Base-by-base conservation (phyloP, 2,797 vertebrate genomes). In the Lutjanus argentimaculatus region DNA sequence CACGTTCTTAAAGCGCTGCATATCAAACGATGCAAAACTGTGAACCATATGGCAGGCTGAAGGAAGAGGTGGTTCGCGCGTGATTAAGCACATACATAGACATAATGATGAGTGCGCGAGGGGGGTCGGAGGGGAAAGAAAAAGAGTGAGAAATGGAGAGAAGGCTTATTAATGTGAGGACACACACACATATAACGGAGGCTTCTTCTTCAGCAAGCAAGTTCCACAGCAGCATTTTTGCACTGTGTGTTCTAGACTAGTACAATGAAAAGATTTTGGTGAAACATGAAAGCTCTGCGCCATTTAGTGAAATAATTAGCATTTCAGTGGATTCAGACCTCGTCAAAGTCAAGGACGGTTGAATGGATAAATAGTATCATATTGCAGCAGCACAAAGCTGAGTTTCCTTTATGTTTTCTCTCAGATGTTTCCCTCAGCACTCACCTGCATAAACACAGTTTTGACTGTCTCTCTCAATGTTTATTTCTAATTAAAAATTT, bases 331-430 rank as follows among this genome's bases (percentile, higher is more conserved):
- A 88, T 86, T 79, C 88, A 79, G 85, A 88, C 75, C 72, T 83
- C 49, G 83, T 88, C 87, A 88, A 88, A 91, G 89, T 91, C 89
- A 91, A 92, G 92, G 89, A 85, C 89, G 56, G 61, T 1, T 69
- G 81, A 71, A 71, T 85, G 86, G 83, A 89, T 86, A 85, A 90
- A 90, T 66, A 84, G 68, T 53, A 84, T 90, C 73, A n/a, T 71
- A 68, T 61, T 57, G 79, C 81, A 74, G 79, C 48, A 83, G 77
- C 80, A 77, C 80, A 77, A 82, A 88, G 87, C 84, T 74, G 83
- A 25, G n/a, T 56, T 87, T 87, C 80, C 84, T 91, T 92, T 69
- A 80, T 87, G 79, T 84, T 78, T 75, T 19, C 21, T 73, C 64
- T 89, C 72, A 77, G 83, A 88, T 91, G 91, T 88, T 86, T 86